Evolutionary conservation across 2,797 vertebrate genomes (phyloP), one percentile per base, ranked within the genome.

Genomic region (Scleropages formosus): DNA sequence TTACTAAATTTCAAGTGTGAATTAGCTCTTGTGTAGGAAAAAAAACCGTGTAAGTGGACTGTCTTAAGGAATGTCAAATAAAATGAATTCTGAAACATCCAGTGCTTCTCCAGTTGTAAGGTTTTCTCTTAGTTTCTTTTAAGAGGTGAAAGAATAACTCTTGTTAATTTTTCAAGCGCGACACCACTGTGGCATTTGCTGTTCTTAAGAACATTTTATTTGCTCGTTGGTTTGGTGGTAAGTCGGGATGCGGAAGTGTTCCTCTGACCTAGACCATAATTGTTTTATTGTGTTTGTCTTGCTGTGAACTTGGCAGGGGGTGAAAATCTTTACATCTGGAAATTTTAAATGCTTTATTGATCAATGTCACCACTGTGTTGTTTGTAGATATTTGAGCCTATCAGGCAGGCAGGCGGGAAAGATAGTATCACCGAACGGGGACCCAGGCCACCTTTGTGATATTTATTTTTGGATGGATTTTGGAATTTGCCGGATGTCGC

Each of bases 1-100:
- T 62, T 58, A 56, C 22, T 44, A 49, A 69, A 51, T 62, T 49
- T 18, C 62, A 76, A 46, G 27, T 69, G 47, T 13, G 16, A 47
- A 22, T 27, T 67, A 18, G 18, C 27, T 62, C 39, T 75, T 61
- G 65, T 61, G 22, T 47, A 13, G 31, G 24, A 24, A 39, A 39
- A 44, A 69, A 53, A 31, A 24, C 31, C 0, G 66, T 61, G 46
- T 20, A 68, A 13, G 16, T 51, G 56, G 44, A 56, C 12, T 75
- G 58, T 24, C 22, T 74, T 18, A 8, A 31, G 22, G 67, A 56
- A 56, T 56, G 10, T 67, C 61, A 56, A 56, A 16, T n/a, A 62
- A 77, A 89, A 89, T 91, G 91, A 92, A 92, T 68, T 88, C 84
- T 8, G 44, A 61, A 51, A 4, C 53, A 39, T 13, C 10, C 72